These are phyloP conservation scores for Sthenelais limicola DNA, from an alignment of 2,888 invertebrate species.

Conservation along the genomic window DNA sequence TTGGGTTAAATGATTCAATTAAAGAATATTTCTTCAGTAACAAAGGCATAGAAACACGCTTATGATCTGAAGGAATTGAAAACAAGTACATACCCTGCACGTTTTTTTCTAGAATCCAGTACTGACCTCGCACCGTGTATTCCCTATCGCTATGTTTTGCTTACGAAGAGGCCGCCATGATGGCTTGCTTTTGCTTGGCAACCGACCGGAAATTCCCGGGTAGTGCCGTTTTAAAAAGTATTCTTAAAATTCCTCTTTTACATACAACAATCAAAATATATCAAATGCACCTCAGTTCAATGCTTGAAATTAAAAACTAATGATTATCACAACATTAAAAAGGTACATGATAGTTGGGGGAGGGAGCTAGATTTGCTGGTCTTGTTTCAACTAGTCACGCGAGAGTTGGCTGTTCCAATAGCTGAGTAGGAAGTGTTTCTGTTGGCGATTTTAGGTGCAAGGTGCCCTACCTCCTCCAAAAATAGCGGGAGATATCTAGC, in stretches of 20 bases:
- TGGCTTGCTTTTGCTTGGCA: slow-evolving; percentile 16
- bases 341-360: background rate
- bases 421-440: slow-evolving; percentile 34
- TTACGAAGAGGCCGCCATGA: slow-evolving; percentile 22
- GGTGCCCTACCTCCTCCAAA: slow-evolving; percentile 20
- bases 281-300: too few relatives aligned
- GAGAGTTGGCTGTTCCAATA: slow-evolving; percentile 16
- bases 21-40: too few relatives aligned
- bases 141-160: slow-evolving; percentile 23
- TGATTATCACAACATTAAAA: background rate
- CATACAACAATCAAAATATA: too few relatives aligned
- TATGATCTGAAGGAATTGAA: too few relatives aligned
- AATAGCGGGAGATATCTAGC: slow-evolving; percentile 7
- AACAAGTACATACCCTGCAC: too few relatives aligned
- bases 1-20: too few relatives aligned
- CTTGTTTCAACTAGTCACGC: background rate
- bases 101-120: too few relatives aligned
- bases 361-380: background rate
- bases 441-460: slow-evolving; percentile 1
- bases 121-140: too few relatives aligned
- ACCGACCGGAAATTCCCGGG: slow-evolving; percentile 20
- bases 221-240: too few relatives aligned
- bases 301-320: background rate
- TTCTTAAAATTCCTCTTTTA: background rate
- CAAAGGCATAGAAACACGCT: too few relatives aligned